Base-by-base conservation (phyloP, 1,140 invertebrate species). In the Apis florea region DNA sequence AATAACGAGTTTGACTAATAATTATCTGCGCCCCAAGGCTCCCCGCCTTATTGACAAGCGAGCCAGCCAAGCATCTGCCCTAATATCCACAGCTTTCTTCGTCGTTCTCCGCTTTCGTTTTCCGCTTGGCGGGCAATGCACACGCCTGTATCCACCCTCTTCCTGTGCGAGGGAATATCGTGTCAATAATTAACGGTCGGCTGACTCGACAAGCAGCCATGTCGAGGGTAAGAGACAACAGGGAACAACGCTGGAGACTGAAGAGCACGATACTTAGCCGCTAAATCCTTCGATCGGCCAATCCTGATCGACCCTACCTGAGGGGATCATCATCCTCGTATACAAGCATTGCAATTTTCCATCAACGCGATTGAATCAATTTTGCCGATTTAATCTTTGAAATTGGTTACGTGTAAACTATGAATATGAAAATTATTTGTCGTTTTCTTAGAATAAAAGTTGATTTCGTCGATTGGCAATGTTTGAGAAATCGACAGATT, bases 181-280 rank as follows among this genome's bases (percentile, higher is more conserved):
- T 89, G 86, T 90, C 88, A 90, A 91, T 91, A 91, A 91, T 91
- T 91, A 91, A 90, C 89, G 84, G 86, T 73, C 82, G 80, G 58
- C 82, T 86, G 74, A 83, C 66, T 79, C 67, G 81, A 85, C 88
- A 85, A 87, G 72, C 75, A 49, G 17, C 70, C 59, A 53, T 49
- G 51, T 58, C 68, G 24, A 49, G 67, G 19, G 47, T 47, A 58
- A 59, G 64, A 61, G 71, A 63, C 31, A 40, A 40, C 31, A 31
- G 31, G 1, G 31, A 31, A 31, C 31, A 40, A 40, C 31, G 31
- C 4, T n/a, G 31, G 31, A 40, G 31, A 40, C 31, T 40, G 31
- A 40, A 40, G 31, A 40, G 31, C 31, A 40, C 5, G 31, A 40
- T 40, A 40, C 40, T 9, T 26, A 26, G 24, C 63, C 40, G 11